These are phyloP conservation scores for Acholoe squamosa DNA, from an alignment of 2,888 invertebrate genomes.

Conservation along the genomic window DNA sequence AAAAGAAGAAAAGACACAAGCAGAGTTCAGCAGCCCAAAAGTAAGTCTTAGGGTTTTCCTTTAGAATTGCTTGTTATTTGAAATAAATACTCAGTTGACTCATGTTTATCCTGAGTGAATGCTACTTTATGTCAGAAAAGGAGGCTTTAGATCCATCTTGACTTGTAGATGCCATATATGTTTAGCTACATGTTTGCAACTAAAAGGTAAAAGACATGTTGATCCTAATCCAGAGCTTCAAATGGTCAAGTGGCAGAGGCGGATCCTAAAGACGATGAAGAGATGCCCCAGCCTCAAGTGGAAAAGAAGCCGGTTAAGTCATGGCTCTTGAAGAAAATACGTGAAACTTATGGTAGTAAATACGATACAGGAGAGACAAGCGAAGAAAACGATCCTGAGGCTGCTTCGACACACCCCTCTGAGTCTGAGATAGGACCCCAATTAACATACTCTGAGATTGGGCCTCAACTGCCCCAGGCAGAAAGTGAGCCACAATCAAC, in stretches of 20 bases:
- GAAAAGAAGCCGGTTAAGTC: conserved; percentile 43
- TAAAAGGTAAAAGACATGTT: too few relatives aligned
- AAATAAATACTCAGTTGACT: too few relatives aligned
- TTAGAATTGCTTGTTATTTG: not conserved
- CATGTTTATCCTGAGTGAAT: too few relatives aligned
- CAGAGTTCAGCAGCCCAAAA: conserved; percentile 46
- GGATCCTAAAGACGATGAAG: not conserved
- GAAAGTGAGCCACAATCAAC: conserved; percentile 26
- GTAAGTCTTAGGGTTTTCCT: not conserved
- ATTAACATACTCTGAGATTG: not conserved
- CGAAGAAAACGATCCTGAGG: not conserved
- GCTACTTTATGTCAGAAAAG: too few relatives aligned
- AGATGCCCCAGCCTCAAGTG: conserved; percentile 17
- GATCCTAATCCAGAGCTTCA: not conserved
- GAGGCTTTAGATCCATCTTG: too few relatives aligned
- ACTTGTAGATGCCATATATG: too few relatives aligned
- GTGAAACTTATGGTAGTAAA: conserved; percentile 29
- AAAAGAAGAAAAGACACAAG: conserved; percentile 44
- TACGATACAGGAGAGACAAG: conserved; percentile 1
- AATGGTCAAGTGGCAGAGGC: not conserved
- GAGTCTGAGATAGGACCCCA: conserved; percentile 28
- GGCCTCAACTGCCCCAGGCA: not conserved
- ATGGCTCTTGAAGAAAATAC: conserved; percentile 38
- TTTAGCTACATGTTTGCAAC: too few relatives aligned
- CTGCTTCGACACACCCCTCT: not conserved